phyloP scores from a whole-genome alignment of 2,888 invertebrate species.

The Pomacea canaliculata region DNA sequence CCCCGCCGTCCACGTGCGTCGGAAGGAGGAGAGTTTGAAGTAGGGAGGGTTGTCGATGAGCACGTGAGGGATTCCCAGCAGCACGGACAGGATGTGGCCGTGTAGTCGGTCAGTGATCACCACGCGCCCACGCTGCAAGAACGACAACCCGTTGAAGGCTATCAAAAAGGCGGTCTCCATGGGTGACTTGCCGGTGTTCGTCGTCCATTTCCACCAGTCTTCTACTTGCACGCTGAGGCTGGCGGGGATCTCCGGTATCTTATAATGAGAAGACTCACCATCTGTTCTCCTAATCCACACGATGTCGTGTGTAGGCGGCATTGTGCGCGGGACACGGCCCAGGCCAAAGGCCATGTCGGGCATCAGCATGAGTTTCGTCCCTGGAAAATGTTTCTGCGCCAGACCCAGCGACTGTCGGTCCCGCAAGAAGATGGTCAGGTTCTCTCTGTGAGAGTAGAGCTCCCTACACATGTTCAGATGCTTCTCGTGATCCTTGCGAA shows the following conservation, averaged over 20 bases:
- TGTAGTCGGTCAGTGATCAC: constrained; percentile 40
- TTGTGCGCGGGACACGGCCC: constrained; percentile 29
- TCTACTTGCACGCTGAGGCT: constrained; percentile 18
- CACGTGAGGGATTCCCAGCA: constrained; percentile 35
- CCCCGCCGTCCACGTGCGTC: constrained; percentile 31
- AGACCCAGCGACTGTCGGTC: constrained; percentile 29
- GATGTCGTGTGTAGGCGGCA: constrained; percentile 37
- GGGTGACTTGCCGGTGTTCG: constrained; percentile 19
- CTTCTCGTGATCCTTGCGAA: neutral
- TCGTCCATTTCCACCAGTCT: constrained; percentile 32
- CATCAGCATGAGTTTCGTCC: constrained; percentile 26
- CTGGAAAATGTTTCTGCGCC: constrained; percentile 26
- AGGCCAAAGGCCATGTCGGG: constrained; percentile 42
- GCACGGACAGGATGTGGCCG: constrained; percentile 33
- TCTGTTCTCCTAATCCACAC: constrained; percentile 38
- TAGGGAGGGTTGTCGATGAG: constrained; percentile 32
- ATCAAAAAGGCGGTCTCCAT: constrained; percentile 33
- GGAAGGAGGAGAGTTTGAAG: constrained; percentile 28
- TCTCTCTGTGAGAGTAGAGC: constrained; percentile 18
- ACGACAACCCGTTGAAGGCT: constrained; percentile 31
- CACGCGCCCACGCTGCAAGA: constrained; percentile 39
- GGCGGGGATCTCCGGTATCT: constrained; percentile 16
- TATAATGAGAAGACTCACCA: constrained; percentile 29
- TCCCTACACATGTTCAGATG: constrained; percentile 1
- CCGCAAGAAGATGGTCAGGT: constrained; percentile 30